These are phyloP conservation scores for Centruroides sculpturatus DNA, from an alignment of 1,140 invertebrate genomes.

Conservation along the genomic window DNA sequence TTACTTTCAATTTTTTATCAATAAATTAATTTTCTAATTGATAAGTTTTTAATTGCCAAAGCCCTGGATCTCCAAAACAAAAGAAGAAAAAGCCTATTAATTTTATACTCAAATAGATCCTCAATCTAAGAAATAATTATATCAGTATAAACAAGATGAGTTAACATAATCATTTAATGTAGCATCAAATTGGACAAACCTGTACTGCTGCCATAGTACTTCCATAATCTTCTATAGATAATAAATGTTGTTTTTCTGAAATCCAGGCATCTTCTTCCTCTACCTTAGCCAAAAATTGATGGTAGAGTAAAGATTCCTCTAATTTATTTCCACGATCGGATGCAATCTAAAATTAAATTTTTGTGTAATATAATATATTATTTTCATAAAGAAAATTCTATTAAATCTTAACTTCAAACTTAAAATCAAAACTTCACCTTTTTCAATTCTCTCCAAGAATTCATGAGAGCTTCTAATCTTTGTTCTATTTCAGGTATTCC, in stretches of 20 bases:
- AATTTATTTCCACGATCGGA: conserved; percentile 74
- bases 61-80: too few species aligned
- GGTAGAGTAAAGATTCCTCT: conserved; percentile 84
- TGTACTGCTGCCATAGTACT: conserved; percentile 96
- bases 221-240: conserved; percentile 89
- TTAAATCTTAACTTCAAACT: not conserved
- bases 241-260: conserved; percentile 85
- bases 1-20: too few species aligned
- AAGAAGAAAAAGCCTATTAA: too few species aligned
- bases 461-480: conserved; percentile 28
- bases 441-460: conserved; percentile 26
- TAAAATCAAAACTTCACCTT: conserved; percentile 22
- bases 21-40: too few species aligned
- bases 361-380: too few species aligned
- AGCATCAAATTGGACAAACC: not conserved
- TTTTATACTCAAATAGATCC: too few species aligned
- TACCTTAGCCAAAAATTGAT: conserved; percentile 92
- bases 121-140: too few species aligned
- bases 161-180: too few species aligned
- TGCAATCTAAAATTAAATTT: conserved; percentile 37
- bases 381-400: too few species aligned
- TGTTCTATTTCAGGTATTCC: conserved; percentile 86
- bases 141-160: too few species aligned
- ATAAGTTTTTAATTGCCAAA: too few species aligned
- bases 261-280: conserved; percentile 99